Base-by-base conservation (phyloP, 1,140 invertebrate genomes). In the Drosophila bipectinata region DNA sequence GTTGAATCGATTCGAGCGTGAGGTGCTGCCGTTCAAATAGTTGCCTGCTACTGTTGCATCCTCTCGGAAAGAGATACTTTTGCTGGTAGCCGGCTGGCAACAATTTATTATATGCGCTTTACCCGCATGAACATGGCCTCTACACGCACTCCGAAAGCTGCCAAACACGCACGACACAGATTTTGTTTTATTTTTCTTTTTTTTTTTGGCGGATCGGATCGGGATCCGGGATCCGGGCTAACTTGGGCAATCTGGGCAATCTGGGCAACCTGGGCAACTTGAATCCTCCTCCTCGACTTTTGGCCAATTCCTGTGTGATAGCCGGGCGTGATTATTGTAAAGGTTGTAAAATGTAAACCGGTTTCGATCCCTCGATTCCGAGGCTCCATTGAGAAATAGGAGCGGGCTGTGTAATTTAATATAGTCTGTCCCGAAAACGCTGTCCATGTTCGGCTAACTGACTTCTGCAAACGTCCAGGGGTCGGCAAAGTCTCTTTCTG, bases 391-490 rank as follows among this genome's bases (percentile, higher is more conserved):
- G 73, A 76, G 73, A 67, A 76, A 76, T 76, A 60, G 63, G 61
- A 76, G 55, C 79, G 48, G 68, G 45, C 71, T 67, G 69, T 87
- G 83, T 89, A 87, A 87, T 88, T 87, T 79, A 87, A 87, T 87
- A 87, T 87, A 88, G 83, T 88, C 79, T 76, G 66, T 61, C 63
- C 71, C 73, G 41, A 84, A 88, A 88, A 79, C 75, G 67, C 77
- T 88, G 83, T 87, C 77, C 78, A 87, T 83, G 83, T 88, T 88
- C 67, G 78, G 67, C 72, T 88, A 87, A 89, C 81, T 83, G 83
- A 83, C 83, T 87, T 77, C 83, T 83, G 83, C 83, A 69, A 79
- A 56, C 30, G 63, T 47, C 26, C 6, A 24, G 51, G n/a, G 64
- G 64, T 44, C 18, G 34, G 34, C 34, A 4, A 12, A 9, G 14